phyloP scores from a whole-genome alignment of 2,888 invertebrate species.

The Meganola albula region DNA sequence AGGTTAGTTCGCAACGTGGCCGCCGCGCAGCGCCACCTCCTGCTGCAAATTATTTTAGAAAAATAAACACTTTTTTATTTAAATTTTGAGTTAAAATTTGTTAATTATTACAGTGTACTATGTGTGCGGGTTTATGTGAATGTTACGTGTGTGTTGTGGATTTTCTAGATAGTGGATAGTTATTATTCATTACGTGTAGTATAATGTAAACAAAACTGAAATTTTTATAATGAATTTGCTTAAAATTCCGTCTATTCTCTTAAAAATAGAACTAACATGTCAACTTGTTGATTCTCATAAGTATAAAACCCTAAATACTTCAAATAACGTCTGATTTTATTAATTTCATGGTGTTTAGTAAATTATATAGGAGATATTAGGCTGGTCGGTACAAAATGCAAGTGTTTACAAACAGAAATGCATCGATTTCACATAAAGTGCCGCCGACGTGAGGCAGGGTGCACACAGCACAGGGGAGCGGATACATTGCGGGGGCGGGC shows the following conservation, averaged over 20 bases:
- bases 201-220: too few species aligned
- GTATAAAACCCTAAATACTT: not conserved
- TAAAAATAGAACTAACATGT: constrained; percentile 15
- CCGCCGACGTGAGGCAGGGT: constrained; percentile 27
- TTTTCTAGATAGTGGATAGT: too few species aligned
- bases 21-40: constrained; percentile 63
- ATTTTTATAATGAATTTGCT: too few species aligned
- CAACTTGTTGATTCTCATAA: constrained; percentile 34
- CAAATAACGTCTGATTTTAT: not conserved
- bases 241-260: too few species aligned
- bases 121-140: constrained; percentile 6
- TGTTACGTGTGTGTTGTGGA: constrained; percentile 1
- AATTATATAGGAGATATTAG: constrained; percentile 7
- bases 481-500: constrained; percentile 22
- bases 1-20: constrained; percentile 74
- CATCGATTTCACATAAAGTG: constrained; percentile 77
- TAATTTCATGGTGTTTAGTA: not conserved
- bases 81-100: constrained; percentile 11
- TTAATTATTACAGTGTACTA: constrained; percentile 11
- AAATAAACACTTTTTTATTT: constrained; percentile 11
- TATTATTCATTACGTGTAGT: too few species aligned
- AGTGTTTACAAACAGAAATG: constrained; percentile 73
- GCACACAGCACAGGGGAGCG: constrained; percentile 16
- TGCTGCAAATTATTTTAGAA: constrained; percentile 41
- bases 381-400: constrained; percentile 35